Evolutionary conservation across 1,140 invertebrate genomes (phyloP), one percentile per base, ranked within the genome.

Genomic region (Diuraphis noxia): DNA sequence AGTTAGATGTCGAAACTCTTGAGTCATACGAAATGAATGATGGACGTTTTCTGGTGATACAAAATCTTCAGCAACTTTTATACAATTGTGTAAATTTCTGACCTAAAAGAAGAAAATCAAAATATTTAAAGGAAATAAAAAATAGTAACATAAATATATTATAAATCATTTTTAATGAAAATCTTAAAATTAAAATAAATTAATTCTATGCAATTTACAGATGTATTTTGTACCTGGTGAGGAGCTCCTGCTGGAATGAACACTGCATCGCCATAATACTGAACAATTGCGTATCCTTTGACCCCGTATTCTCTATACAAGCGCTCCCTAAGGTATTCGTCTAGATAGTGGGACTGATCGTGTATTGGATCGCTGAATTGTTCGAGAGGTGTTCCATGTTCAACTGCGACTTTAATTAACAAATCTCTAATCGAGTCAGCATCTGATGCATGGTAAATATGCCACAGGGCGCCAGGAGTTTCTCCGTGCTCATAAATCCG

Each of bases 21-120:
- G 97, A 5, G 98, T 99, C 92, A 99, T 95, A 93, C 98, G 97
- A 95, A 99, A 99, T 94, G 98, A 99, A 93, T 99, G 98, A 25
- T 97, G 97, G 6, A 99, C 96, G 93, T 99, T 99, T 94, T 99
- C 98, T 0, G 98, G 98, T 10, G 98, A 99, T 0, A 99, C 98
- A 95, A 99, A 99, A 94, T 99, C 98, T 94, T 99, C 98, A 1
- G 99, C 98, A 34, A 99, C 98, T 94, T 99, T 99, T 92, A 99
- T 98, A 94, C 98, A 99, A 93, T 98, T 99, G 93, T 99, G 97
- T 36, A 99, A 95, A 94, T 99, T 99, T 91, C 98, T 96, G 2
- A 99, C 98, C 95, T 96, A 92, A 19, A 93, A 93, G 92, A 21
- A n/a, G 17, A 2, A 5, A 36, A 79, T 36, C n/a, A 36, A 38